phyloP scores from a whole-genome alignment of 2,888 invertebrate species.

The Alloplasta piceator region DNA sequence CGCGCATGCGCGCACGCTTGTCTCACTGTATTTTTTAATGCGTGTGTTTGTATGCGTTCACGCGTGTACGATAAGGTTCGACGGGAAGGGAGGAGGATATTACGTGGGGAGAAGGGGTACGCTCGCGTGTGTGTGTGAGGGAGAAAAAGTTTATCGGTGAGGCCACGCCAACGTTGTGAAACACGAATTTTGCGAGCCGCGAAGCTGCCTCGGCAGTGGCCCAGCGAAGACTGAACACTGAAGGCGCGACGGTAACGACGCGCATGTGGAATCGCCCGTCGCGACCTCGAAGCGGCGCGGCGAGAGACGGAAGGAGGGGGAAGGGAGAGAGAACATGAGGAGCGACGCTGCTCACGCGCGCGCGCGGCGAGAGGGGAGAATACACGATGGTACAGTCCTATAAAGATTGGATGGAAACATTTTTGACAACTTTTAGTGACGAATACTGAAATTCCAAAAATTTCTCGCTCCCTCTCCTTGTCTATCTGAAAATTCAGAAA shows the following conservation, averaged over 20 bases:
- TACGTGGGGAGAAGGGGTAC: constrained; percentile 28
- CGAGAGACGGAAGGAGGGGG: constrained; percentile 50
- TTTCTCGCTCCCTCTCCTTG: too few relatives aligned
- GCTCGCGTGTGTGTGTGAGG: constrained; percentile 46
- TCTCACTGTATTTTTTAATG: constrained; percentile 19
- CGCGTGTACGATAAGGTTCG: constrained; percentile 17
- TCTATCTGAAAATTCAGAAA: too few relatives aligned
- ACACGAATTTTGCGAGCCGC: constrained; percentile 68
- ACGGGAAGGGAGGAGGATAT: constrained; percentile 5
- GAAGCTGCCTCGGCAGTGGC: constrained; percentile 79
- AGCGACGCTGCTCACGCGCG: constrained; percentile 20
- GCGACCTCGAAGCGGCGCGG: constrained; percentile 63
- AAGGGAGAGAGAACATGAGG: constrained; percentile 21
- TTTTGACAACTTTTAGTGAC: background rate
- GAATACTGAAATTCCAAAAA: background rate
- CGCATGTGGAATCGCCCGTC: constrained; percentile 65
- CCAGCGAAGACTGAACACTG: constrained; percentile 80
- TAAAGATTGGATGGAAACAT: constrained; percentile 25
- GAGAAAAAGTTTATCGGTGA: constrained; percentile 62
- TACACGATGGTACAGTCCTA: constrained; percentile 59
- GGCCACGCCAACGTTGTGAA: constrained; percentile 65
- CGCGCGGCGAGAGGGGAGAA: constrained; percentile 45
- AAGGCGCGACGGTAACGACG: constrained; percentile 70
- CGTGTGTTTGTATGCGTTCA: constrained; percentile 27
- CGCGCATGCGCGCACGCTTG: constrained; percentile 44